Percentiles rank a stretch among this genome's conserved stretches.
Conservation (phyloP, 2,797 vertebrate species). For the Falco concolor region DNA sequence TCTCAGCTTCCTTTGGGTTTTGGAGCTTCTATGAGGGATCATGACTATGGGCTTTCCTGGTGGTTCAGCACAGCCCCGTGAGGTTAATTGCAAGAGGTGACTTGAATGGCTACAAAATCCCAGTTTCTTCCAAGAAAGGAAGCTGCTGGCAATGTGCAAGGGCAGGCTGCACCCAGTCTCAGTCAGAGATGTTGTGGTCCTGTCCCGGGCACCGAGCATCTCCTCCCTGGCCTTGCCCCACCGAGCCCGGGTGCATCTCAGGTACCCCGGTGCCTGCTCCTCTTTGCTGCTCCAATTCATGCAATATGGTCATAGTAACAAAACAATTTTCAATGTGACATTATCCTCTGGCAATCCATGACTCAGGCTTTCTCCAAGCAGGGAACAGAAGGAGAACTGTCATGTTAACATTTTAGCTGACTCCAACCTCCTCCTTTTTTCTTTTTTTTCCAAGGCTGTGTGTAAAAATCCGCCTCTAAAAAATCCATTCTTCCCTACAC, state of each 20-base stretch:
- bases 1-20: accelerated
- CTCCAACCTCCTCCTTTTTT: constrained; percentile 12
- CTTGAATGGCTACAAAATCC: background rate
- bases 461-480: background rate
- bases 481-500: background rate
- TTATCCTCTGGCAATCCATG: background rate
- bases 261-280: background rate
- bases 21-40: accelerated
- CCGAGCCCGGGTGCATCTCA: accelerated
- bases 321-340: background rate
- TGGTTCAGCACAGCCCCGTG: accelerated
- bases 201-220: background rate
- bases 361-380: background rate
- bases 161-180: background rate
- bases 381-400: constrained; percentile 41
- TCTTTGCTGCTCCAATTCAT: accelerated
- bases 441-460: background rate
- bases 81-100: no score
- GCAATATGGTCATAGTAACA: background rate
- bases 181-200: accelerated
- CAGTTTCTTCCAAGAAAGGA: background rate
- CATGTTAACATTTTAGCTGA: constrained; percentile 35
- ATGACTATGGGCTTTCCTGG: accelerated
- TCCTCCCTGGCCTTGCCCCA: background rate
- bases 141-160: background rate